phyloP scores from a whole-genome alignment of 2,888 invertebrate species.

The Ceratothoa steindachneri region DNA sequence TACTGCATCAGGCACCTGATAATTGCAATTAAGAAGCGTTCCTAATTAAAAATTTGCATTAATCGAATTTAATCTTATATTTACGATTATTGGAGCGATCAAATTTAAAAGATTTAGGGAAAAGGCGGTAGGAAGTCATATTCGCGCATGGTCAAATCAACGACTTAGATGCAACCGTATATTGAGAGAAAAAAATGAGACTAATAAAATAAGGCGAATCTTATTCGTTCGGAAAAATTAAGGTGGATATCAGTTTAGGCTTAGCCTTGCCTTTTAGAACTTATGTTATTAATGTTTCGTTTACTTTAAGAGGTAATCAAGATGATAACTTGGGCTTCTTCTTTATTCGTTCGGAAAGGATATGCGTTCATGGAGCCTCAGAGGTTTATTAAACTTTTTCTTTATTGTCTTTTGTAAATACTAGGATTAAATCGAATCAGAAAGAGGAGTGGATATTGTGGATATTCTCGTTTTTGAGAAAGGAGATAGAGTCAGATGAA shows the following conservation, averaged over 20 bases:
- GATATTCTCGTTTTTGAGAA: too few species aligned
- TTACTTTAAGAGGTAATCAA: constrained; percentile 10
- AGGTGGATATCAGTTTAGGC: not conserved
- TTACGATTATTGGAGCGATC: not conserved
- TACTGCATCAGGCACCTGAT: not conserved
- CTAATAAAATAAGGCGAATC: too few species aligned
- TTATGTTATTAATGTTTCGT: constrained; percentile 2
- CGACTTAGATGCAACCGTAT: too few species aligned
- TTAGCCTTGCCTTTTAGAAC: not conserved
- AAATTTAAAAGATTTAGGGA: too few species aligned
- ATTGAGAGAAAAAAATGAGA: too few species aligned
- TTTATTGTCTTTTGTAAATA: constrained; percentile 5
- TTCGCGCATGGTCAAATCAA: too few species aligned
- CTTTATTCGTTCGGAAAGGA: not conserved
- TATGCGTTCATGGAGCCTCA: not conserved
- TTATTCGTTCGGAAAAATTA: not conserved
- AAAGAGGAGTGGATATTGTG: not conserved
- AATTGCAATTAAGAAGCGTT: constrained; percentile 9
- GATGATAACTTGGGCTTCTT: not conserved
- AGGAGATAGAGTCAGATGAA: too few species aligned
- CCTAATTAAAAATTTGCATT: constrained; percentile 13
- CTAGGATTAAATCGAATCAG: not conserved
- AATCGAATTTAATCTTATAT: constrained; percentile 2
- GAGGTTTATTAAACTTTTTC: not conserved
- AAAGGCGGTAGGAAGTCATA: too few species aligned